Percentiles rank a stretch among this genome's conserved stretches.
phyloP scores from a whole-genome alignment of 2,113 vertebrate genomes.

The Notarius quadriscutis region DNA sequence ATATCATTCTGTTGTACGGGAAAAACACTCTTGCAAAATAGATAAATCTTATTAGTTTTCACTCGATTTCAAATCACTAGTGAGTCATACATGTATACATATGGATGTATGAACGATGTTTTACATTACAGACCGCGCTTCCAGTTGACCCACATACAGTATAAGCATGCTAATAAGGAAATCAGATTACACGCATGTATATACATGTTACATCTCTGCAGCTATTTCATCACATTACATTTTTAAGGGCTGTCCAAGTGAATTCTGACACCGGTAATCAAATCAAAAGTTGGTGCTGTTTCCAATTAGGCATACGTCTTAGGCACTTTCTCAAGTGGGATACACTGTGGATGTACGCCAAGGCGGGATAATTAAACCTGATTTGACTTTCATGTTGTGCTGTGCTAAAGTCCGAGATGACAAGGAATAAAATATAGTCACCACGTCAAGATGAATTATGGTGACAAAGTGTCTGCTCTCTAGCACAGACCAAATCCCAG shows the following conservation, averaged over 20 bases:
- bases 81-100: too few relatives aligned
- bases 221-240: conserved; percentile 4
- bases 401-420: conserved; percentile 55
- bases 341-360: conserved; percentile 56
- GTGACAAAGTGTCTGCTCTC: conserved; percentile 50
- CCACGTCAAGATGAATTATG: conserved; percentile 63
- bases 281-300: conserved; percentile 41
- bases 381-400: conserved; percentile 58
- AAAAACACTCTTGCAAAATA: neutral
- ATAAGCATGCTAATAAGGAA: neutral
- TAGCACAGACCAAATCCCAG: conserved; percentile 47
- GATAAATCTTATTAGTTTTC: neutral
- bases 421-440: conserved; percentile 64
- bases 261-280: conserved; percentile 16
- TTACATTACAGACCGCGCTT: neutral
- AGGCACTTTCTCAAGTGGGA: conserved; percentile 47
- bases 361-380: conserved; percentile 59
- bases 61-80: neutral
- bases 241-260: conserved; percentile 6
- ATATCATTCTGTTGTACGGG: neutral
- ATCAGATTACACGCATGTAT: neutral
- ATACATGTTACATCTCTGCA: neutral
- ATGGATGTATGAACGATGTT: neutral
- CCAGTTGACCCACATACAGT: neutral
- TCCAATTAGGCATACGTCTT: conserved; percentile 49